Evolutionary conservation across 2,888 invertebrate species (phyloP).

Genomic region (Gymnocheta viridis): DNA sequence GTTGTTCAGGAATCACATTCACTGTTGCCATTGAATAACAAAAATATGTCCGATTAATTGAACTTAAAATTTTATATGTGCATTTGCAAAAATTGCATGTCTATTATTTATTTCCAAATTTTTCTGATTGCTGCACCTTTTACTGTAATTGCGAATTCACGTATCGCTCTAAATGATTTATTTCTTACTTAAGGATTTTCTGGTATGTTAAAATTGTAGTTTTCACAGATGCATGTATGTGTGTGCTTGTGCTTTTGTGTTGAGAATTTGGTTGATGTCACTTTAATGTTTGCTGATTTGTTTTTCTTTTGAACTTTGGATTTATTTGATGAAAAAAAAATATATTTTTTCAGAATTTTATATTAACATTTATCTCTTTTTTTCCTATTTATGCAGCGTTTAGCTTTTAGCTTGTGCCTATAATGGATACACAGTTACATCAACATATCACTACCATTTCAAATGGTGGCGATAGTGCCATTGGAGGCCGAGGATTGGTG

Average conservation of each 20-base stretch:
- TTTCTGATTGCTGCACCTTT: background rate
- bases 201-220: constrained; percentile 33
- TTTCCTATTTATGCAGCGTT: background rate
- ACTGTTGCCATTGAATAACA: too few relatives aligned
- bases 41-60: too few relatives aligned
- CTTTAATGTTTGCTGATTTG: constrained; percentile 56
- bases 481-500: constrained; percentile 75
- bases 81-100: too few relatives aligned
- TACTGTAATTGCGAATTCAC: constrained; percentile 23
- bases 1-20: too few relatives aligned
- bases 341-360: background rate
- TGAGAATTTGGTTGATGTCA: constrained; percentile 31
- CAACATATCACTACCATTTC: constrained; percentile 62
- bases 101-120: background rate
- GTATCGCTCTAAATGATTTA: constrained; percentile 56
- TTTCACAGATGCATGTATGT: background rate
- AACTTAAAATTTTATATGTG: too few relatives aligned
- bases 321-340: constrained; percentile 16
- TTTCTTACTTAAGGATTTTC: constrained; percentile 54
- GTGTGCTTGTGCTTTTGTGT: background rate
- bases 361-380: constrained; percentile 7
- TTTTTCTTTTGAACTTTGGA: constrained; percentile 29
- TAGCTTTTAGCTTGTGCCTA: background rate
- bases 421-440: constrained; percentile 65
- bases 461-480: constrained; percentile 71